Conservation (phyloP, 2,888 invertebrate species). For the Dexiosoma caninum region DNA sequence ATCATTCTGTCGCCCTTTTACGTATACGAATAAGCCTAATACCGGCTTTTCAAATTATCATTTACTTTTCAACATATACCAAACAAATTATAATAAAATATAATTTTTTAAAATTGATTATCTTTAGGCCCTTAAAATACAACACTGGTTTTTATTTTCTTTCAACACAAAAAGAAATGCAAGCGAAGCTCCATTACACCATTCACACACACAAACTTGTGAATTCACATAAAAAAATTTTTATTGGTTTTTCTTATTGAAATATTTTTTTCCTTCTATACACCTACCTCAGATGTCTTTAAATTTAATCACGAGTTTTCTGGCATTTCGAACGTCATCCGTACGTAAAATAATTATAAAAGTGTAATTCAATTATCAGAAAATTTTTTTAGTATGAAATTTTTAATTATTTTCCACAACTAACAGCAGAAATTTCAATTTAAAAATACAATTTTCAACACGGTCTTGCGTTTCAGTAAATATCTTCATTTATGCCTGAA, state of each 20-base stretch:
- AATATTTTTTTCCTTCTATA: conserved; percentile 36
- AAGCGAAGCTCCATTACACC: conserved; percentile 15
- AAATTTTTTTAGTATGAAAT: conserved; percentile 28
- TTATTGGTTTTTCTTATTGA: conserved; percentile 3
- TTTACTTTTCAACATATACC: too few relatives aligned
- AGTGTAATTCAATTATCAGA: conserved; percentile 51
- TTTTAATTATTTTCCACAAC: conserved; percentile 59
- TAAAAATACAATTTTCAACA: conserved; percentile 57
- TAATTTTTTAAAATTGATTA: background rate
- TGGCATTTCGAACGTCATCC: conserved; percentile 80
- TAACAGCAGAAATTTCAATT: conserved; percentile 58
- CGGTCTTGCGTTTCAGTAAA: conserved; percentile 41
- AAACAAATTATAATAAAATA: too few relatives aligned
- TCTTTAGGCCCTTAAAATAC: conserved; percentile 10
- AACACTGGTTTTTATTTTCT: conserved; percentile 7
- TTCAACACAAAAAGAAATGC: conserved; percentile 15
- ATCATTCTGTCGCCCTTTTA: too few relatives aligned
- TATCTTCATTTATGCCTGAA: conserved; percentile 41
- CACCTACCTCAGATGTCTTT: conserved; percentile 80
- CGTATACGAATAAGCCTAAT: too few relatives aligned
- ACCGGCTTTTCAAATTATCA: too few relatives aligned
- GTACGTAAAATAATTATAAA: conserved; percentile 72
- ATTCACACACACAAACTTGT: background rate
- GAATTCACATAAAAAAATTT: background rate
- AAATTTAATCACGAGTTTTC: conserved; percentile 82